These are phyloP conservation scores for Dorcus hopei DNA, from an alignment of 2,888 invertebrate genomes.

Conservation along the genomic window DNA sequence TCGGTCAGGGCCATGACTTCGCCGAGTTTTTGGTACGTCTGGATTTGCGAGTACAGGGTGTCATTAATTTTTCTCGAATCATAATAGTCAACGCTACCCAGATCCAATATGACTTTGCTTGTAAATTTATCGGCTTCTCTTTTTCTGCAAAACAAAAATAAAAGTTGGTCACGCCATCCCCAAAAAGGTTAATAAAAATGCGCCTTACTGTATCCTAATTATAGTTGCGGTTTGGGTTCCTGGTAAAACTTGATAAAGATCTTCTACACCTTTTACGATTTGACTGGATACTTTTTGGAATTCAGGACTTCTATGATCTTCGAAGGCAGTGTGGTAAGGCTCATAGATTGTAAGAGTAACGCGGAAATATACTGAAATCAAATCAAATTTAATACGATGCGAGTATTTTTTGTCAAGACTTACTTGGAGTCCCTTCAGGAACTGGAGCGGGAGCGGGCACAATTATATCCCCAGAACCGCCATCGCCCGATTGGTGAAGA, in stretches of 20 bases:
- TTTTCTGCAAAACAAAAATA: too few species aligned
- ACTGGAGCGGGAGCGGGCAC: too few species aligned
- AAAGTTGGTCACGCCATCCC: too few species aligned
- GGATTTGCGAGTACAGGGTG: slow-evolving; percentile 58
- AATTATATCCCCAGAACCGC: background rate
- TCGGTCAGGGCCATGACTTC: slow-evolving; percentile 54
- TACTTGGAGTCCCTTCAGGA: too few species aligned
- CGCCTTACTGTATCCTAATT: slow-evolving; percentile 68
- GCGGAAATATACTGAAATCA: too few species aligned
- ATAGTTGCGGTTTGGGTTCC: slow-evolving; percentile 63
- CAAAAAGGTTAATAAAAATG: background rate
- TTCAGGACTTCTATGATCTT: slow-evolving; percentile 57
- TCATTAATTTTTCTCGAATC: slow-evolving; percentile 54
- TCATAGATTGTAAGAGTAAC: too few species aligned
- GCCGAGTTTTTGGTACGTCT: slow-evolving; percentile 54
- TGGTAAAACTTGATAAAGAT: slow-evolving; percentile 53
- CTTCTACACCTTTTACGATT: slow-evolving; percentile 59
- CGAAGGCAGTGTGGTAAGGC: slow-evolving; percentile 48
- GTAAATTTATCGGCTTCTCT: slow-evolving; percentile 55
- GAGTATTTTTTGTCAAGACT: background rate
- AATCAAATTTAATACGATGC: too few species aligned
- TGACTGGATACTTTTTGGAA: slow-evolving; percentile 60
- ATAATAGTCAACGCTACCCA: slow-evolving; percentile 60
- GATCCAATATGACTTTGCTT: slow-evolving; percentile 65
- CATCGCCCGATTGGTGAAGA: background rate